Percentiles rank a stretch among this genome's conserved stretches.
Evolutionary conservation across 2,113 vertebrate genomes (phyloP).

Genomic region (Equus quagga): DNA sequence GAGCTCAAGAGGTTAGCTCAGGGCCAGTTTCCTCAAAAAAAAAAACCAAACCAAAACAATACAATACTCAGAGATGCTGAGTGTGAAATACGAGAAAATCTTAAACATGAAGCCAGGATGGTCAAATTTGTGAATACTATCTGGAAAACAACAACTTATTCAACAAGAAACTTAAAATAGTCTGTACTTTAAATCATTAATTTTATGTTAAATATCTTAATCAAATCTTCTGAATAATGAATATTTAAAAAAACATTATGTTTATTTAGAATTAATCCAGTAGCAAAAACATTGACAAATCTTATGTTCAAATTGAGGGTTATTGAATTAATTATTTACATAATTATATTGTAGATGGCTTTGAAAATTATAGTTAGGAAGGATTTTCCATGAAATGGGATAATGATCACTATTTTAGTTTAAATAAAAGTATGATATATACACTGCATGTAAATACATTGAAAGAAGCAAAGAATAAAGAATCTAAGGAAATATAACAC

Average conservation of each 20-base stretch:
- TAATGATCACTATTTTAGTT: neutral
- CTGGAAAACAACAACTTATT: neutral
- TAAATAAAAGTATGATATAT: neutral
- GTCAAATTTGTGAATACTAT: neutral
- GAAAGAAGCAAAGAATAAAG: neutral
- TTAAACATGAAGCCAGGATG: neutral
- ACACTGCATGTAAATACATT: neutral
- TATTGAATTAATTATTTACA: neutral
- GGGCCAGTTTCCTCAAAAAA: too few species aligned
- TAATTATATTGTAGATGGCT: neutral
- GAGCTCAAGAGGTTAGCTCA: too few species aligned
- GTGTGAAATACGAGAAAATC: neutral
- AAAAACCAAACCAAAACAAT: too few species aligned
- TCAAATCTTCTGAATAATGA: neutral
- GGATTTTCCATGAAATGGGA: neutral
- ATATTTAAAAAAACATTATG: neutral
- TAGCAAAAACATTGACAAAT: neutral
- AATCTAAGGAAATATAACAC: neutral
- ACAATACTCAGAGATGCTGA: neutral
- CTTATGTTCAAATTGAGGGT: neutral
- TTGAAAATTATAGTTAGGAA: neutral
- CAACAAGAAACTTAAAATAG: neutral
- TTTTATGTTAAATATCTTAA: neutral
- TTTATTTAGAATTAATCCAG: neutral
- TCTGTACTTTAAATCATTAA: neutral